Conservation (phyloP, 1,140 invertebrate genomes). For the Colletes latitarsis region DNA sequence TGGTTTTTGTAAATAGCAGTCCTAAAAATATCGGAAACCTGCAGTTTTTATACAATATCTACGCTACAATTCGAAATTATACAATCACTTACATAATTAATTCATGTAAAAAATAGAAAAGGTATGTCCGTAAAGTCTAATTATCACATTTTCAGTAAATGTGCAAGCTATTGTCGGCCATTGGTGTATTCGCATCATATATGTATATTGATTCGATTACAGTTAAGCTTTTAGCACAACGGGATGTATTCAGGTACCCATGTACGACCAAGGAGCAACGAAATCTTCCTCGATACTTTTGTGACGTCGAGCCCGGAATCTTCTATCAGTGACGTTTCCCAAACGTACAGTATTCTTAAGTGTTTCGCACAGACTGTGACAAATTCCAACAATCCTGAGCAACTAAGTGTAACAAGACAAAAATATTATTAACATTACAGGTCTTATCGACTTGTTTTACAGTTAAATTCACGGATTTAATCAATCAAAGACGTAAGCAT, state of each 20-base stretch:
- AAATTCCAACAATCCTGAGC: slow-evolving; percentile 74
- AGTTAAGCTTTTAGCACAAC: slow-evolving; percentile 68
- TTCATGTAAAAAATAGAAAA: slow-evolving; percentile 26
- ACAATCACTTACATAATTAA: not conserved
- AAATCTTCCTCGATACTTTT: slow-evolving; percentile 68
- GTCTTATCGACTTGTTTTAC: not conserved
- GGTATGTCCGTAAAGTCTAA: not conserved
- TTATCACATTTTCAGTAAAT: slow-evolving; percentile 19
- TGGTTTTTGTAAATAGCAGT: not conserved
- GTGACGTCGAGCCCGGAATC: slow-evolving; percentile 72
- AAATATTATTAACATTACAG: not conserved
- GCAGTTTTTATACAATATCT: slow-evolving; percentile 5
- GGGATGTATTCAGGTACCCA: slow-evolving; percentile 79
- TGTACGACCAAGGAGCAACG: slow-evolving; percentile 69
- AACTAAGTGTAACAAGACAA: slow-evolving; percentile 60
- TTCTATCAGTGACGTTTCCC: slow-evolving; percentile 76
- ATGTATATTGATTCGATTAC: slow-evolving; percentile 10
- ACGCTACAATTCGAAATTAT: not conserved
- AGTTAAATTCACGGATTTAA: not conserved
- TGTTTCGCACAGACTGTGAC: slow-evolving; percentile 70
- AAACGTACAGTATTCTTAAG: slow-evolving; percentile 72
- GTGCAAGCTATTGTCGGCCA: slow-evolving; percentile 19
- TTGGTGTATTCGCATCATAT: slow-evolving; percentile 1
- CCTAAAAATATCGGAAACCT: slow-evolving; percentile 8
- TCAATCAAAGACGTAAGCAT: too few relatives aligned